These are phyloP conservation scores for Unio pictorum DNA, from an alignment of 2,888 invertebrate species.

Conservation along the genomic window DNA sequence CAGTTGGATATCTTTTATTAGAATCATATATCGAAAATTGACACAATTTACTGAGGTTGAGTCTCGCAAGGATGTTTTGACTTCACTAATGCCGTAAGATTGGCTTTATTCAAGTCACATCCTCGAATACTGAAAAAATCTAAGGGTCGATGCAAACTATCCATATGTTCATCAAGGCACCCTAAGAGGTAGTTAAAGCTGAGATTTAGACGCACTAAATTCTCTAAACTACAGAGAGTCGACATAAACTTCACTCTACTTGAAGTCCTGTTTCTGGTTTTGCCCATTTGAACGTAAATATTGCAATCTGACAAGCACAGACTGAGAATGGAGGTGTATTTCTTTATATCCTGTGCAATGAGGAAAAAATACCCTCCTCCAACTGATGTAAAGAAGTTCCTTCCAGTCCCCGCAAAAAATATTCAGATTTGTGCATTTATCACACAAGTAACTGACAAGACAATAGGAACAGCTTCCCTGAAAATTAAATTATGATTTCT, in stretches of 20 bases:
- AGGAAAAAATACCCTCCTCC: constrained; percentile 56
- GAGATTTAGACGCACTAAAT: constrained; percentile 50
- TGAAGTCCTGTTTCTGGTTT: constrained; percentile 51
- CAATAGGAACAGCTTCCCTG: background rate
- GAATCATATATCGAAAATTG: constrained; percentile 54
- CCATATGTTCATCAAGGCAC: constrained; percentile 54
- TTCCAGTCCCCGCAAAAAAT: constrained; percentile 42
- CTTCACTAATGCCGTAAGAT: constrained; percentile 40
- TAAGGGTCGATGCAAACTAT: constrained; percentile 42
- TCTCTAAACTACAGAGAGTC: constrained; percentile 27
- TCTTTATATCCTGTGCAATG: constrained; percentile 42
- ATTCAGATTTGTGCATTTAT: too few species aligned
- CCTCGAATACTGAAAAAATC: constrained; percentile 54
- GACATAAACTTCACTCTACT: constrained; percentile 32
- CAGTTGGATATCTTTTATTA: constrained; percentile 45
- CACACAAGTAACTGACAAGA: background rate
- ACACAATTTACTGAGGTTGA: constrained; percentile 56
- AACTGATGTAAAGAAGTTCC: constrained; percentile 58
- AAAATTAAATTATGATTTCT: background rate
- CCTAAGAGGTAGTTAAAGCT: constrained; percentile 58
- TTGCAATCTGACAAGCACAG: constrained; percentile 59
- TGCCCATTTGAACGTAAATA: constrained; percentile 57
- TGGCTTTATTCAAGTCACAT: constrained; percentile 56
- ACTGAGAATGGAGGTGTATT: constrained; percentile 41
- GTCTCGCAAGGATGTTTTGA: constrained; percentile 53